Base-by-base conservation (phyloP, 2,113 vertebrate species). In the Dasypus novemcinctus region DNA sequence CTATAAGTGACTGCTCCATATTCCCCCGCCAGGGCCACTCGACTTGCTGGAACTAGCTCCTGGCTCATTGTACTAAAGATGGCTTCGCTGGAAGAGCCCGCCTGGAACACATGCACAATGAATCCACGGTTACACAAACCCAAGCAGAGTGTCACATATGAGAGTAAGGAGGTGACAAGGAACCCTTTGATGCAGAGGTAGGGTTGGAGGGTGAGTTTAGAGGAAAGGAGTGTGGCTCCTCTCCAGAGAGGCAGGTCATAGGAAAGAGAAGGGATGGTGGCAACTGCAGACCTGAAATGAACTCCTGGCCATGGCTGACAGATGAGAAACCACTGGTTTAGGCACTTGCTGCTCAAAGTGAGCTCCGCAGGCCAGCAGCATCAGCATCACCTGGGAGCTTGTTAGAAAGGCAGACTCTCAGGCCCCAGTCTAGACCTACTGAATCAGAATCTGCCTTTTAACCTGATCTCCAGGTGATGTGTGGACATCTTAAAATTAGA, bases 11-110 rank as follows among this genome's bases (percentile, higher is more conserved):
- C 31, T 0, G 98, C 97, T 79, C 99, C 98, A 0, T 98, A 98
- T 9, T 99, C 99, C 84, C 98, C 98, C 0, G 98, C 98, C 64
- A 99, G 91, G 31, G 99, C 99, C 2, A 95, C 9, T 0, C 97
- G 96, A 0, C 97, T 98, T 36, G 99, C 98, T 79, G 99, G 99
- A 25, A 99, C 99, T 2, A 99, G 98, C 98, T 99, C 99, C 31
- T 98, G 98, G 29, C 98, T 99, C 99, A 99, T 99, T 17, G 98
- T 98, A 7, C 94, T 95, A 0, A 99, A 98, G 97, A 99, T 99
- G 25, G 98, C 98, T 95, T 99, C 99, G 0, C 98, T 99, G 0
- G 99, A 99, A 0, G 99, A 99, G 23, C 99, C 99, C 0, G 98
- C 98, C 99, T 99, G 97, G 66, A 98, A 98, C 8, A 96, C 2